Evolutionary conservation across 2,113 vertebrate genomes (phyloP), one percentile per base, ranked within the genome.

Genomic region (Hucho hucho): DNA sequence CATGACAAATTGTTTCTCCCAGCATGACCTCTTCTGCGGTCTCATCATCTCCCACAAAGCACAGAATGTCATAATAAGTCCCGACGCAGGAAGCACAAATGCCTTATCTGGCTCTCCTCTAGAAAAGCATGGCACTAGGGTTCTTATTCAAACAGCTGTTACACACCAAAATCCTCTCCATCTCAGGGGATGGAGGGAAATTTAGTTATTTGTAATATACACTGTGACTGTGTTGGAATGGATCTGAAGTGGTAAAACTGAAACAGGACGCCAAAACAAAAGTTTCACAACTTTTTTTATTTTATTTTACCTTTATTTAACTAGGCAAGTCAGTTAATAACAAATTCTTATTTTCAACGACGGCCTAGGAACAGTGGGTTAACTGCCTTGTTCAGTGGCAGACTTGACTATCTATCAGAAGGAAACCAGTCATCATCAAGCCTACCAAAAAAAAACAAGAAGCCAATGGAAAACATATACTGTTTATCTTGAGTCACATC

Each of bases 1-100:
- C 4, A 66, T 69, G 82, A 86, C 88, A 88, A 87, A 91, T 86
- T 93, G 85, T 77, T 86, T 87, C 79, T 84, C 83, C 58, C 32
- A 11, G 43, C 47, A 82, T 49, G 73, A 73, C 65, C 66, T 69
- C 83, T 32, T 69, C 47, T 73, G 3, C 20, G n/a, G 66, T 70
- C 56, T 37, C 29, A 24, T 14, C 13, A 47, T 28, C 22, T 69
- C 43, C 68, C 65, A 24, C 59, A 74, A 77, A 81, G 75, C 80
- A 75, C 75, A 56, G 75, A 73, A 70, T 28, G 65, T 59, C 80
- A 75, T 64, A 79, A 64, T 20, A 32, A 47, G 9, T 43, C 9
- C 37, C 11, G 18, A 46, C 11, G 66, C 63, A 72, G 80, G 80
- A 81, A 69, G 69, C 28, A 43, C 64, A 43, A 59, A 25, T 24